These are phyloP conservation scores for Papilio xuthus DNA, from an alignment of 1,140 invertebrate genomes.

Conservation along the genomic window DNA sequence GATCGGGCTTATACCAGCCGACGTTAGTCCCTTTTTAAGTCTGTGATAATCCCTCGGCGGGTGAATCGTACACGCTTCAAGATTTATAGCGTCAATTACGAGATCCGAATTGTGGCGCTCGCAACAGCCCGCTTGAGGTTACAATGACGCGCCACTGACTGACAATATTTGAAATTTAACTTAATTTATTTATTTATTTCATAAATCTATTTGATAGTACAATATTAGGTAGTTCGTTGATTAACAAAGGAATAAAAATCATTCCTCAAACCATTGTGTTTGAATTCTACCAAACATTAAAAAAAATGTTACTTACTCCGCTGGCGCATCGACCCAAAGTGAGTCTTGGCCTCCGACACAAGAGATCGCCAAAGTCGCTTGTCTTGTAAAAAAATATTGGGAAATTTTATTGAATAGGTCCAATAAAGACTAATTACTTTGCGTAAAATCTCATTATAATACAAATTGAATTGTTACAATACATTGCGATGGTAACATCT, in stretches of 20 bases:
- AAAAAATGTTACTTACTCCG: too few relatives aligned
- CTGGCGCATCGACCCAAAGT: too few relatives aligned
- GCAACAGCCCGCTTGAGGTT: constrained; percentile 19
- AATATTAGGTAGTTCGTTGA: too few relatives aligned
- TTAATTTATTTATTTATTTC: constrained; percentile 18
- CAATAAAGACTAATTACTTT: too few relatives aligned
- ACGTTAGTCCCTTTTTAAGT: constrained; percentile 38
- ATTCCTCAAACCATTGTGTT: too few relatives aligned
- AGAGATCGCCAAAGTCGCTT: too few relatives aligned
- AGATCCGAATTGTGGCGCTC: constrained; percentile 41
- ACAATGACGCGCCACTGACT: neutral
- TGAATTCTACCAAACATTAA: too few relatives aligned
- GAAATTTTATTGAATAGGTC: too few relatives aligned
- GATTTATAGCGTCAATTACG: constrained; percentile 49
- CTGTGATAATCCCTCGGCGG: constrained; percentile 35
- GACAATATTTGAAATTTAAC: neutral
- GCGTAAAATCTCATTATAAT: too few relatives aligned
- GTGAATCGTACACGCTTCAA: constrained; percentile 36
- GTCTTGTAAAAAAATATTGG: too few relatives aligned
- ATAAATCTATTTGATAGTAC: neutral
- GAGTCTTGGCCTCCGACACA: too few relatives aligned
- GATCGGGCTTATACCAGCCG: constrained; percentile 13
- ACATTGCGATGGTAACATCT: neutral
- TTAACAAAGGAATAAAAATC: too few relatives aligned
- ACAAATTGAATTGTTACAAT: neutral